Conservation (phyloP, 2,888 invertebrate genomes). For the Dryadula phaetusa region DNA sequence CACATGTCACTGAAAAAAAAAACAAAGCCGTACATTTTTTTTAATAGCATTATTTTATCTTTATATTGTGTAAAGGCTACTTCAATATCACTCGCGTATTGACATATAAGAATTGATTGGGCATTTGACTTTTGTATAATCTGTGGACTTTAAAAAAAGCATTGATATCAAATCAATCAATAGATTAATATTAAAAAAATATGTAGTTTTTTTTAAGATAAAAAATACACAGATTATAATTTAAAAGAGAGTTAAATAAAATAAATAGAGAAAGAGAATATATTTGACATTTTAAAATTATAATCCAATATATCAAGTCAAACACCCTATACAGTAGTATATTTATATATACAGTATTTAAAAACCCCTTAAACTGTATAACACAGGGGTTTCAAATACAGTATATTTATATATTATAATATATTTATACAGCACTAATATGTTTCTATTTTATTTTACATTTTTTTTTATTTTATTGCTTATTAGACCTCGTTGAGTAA, state of each 20-base stretch:
- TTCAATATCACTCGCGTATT: slow-evolving; percentile 54
- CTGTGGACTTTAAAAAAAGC: background rate
- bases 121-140: slow-evolving; percentile 11
- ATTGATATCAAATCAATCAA: background rate
- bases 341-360: background rate
- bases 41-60: background rate
- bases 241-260: no score
- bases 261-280: no score
- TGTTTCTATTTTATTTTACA: background rate
- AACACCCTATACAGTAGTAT: background rate
- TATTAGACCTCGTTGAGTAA: background rate
- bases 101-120: slow-evolving; percentile 18
- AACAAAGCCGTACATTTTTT: background rate
- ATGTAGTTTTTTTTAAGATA: no score
- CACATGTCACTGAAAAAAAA: background rate
- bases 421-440: slow-evolving; percentile 2
- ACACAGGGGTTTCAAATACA: no score
- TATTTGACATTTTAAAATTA: no score
- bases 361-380: background rate
- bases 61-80: slow-evolving; percentile 50
- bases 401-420: background rate
- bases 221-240: no score
- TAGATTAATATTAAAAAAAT: background rate
- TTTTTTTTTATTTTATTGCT: background rate
- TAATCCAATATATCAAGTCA: no score